Evolutionary conservation across 2,888 invertebrate species (phyloP).

Genomic region (Nasonia oneida): DNA sequence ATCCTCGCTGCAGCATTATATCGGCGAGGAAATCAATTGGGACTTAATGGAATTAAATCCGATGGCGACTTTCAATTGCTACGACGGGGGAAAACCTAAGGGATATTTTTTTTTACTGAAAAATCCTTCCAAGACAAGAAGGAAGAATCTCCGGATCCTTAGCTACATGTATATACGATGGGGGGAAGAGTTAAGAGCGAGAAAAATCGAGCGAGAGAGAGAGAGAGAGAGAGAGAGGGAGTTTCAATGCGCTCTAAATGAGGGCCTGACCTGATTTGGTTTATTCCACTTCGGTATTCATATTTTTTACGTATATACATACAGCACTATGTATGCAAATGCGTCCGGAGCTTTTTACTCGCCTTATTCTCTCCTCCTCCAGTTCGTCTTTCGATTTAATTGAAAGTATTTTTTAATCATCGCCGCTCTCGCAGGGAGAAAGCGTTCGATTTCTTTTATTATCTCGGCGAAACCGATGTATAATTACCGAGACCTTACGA

Average conservation of each 20-base stretch:
- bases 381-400: slow-evolving; percentile 12
- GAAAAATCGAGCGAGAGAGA: neutral
- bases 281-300: slow-evolving; percentile 27
- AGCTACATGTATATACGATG: neutral
- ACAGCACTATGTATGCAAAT: neutral
- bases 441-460: neutral
- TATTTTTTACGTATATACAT: neutral
- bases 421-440: too few species aligned
- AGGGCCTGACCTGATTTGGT: slow-evolving; percentile 34
- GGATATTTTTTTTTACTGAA: too few species aligned
- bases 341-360: neutral
- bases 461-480: neutral
- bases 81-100: too few species aligned
- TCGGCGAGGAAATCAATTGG: slow-evolving; percentile 17
- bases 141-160: neutral
- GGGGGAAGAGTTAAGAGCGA: neutral
- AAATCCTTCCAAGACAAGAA: neutral
- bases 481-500: neutral
- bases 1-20: slow-evolving; percentile 19
- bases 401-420: slow-evolving; percentile 4
- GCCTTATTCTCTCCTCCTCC: neutral
- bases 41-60: neutral
- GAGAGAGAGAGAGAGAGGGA: neutral
- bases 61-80: too few species aligned
- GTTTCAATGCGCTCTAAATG: slow-evolving; percentile 22